phyloP scores from a whole-genome alignment of 2,113 vertebrate species.

The Ammodytes dubius region DNA sequence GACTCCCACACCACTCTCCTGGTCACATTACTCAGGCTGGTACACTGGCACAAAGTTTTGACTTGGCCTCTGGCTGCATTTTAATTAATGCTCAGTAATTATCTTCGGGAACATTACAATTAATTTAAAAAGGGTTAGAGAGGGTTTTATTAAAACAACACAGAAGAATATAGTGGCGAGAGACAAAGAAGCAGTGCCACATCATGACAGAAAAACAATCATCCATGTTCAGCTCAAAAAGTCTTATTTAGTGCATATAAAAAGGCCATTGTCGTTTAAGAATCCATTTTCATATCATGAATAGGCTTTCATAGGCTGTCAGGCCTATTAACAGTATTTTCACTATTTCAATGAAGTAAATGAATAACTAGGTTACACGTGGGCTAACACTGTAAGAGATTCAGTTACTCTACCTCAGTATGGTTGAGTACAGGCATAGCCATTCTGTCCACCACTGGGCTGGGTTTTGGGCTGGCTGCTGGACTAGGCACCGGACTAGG shows the following conservation, averaged over 20 bases:
- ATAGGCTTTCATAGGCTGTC: neutral
- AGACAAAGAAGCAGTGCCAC: neutral
- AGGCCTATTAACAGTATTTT: neutral
- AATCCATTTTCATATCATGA: neutral
- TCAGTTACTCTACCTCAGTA: conserved; percentile 75
- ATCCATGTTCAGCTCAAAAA: neutral
- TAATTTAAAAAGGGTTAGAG: neutral
- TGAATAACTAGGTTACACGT: neutral
- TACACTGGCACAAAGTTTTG: neutral
- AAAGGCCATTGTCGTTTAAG: neutral
- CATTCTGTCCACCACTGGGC: conserved; percentile 60
- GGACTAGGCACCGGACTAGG: conserved; percentile 51
- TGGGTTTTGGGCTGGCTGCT: conserved; percentile 50
- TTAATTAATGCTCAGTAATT: neutral
- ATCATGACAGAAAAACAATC: neutral
- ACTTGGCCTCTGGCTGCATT: neutral
- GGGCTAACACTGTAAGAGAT: neutral
- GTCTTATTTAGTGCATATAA: neutral
- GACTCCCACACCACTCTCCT: neutral
- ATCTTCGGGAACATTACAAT: neutral
- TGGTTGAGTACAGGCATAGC: conserved; percentile 72
- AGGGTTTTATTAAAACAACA: neutral
- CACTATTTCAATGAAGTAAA: neutral
- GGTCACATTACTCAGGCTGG: neutral
- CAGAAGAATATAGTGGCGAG: neutral